A percentile compares a stretch with the other conserved stretches of the same genome.
Evolutionary conservation across 2,888 invertebrate genomes (phyloP).

Genomic region (Melinopterus prodromus): DNA sequence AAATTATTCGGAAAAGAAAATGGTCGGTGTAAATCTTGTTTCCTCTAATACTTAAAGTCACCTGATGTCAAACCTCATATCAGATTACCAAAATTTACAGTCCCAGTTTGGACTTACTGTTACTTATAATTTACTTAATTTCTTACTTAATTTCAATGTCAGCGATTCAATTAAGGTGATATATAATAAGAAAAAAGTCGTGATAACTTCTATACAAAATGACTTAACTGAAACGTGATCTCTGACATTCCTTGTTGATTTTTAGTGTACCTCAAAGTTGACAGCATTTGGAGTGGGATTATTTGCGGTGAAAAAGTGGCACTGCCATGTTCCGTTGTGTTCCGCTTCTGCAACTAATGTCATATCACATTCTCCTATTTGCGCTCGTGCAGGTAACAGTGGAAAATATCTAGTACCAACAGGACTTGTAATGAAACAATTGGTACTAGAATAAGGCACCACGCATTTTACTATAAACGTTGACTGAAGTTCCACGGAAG

Average conservation of each 20-base stretch:
- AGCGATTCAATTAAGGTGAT: too few species aligned
- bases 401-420: conserved; percentile 39
- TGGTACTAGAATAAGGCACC: conserved; percentile 40
- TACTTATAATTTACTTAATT: too few species aligned
- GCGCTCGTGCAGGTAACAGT: conserved; percentile 16
- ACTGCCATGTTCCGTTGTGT: conserved; percentile 43
- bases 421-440: conserved; percentile 41
- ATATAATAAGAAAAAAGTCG: too few species aligned
- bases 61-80: too few species aligned
- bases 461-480: conserved; percentile 36
- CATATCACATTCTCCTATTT: conserved; percentile 38
- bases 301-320: conserved; percentile 38
- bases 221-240: too few species aligned
- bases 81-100: too few species aligned
- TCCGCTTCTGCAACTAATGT: conserved; percentile 21
- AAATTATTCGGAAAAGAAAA: too few species aligned
- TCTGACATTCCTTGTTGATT: background rate
- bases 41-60: too few species aligned
- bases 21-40: too few species aligned
- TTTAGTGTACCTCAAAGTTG: conserved; percentile 36
- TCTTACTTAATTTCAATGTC: too few species aligned
- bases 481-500: conserved; percentile 24
- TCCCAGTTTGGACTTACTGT: too few species aligned
- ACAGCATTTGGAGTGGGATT: conserved; percentile 38
- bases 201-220: too few species aligned